These are phyloP conservation scores for Drosophila differens DNA, from an alignment of 2,888 invertebrate species.

Conservation along the genomic window DNA sequence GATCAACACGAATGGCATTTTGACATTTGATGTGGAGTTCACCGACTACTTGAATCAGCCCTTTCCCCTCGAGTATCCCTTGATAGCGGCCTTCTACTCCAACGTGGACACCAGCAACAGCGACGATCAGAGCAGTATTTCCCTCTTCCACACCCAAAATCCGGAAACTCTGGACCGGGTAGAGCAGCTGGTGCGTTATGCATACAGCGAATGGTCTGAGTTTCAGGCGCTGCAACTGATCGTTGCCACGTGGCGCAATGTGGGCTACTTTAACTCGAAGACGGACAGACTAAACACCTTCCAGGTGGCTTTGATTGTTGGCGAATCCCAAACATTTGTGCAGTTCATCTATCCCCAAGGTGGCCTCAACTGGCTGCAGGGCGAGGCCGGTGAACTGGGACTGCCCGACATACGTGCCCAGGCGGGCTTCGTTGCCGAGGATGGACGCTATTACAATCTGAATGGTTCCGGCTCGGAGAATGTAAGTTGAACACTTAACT, in stretches of 20 bases:
- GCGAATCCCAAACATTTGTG: conserved; percentile 89
- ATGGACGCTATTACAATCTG: conserved; percentile 91
- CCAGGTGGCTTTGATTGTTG: conserved; percentile 87
- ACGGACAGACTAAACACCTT: conserved; percentile 93
- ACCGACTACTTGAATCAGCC: conserved; percentile 94
- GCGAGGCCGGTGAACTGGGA: conserved; percentile 90
- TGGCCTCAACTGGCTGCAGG: conserved; percentile 97
- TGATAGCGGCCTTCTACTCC: conserved; percentile 95
- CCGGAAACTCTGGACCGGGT: conserved; percentile 88
- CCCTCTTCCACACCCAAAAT: conserved; percentile 89
- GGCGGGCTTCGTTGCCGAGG: conserved; percentile 95
- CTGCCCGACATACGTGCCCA: conserved; percentile 96
- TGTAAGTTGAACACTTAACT: conserved; percentile 84
- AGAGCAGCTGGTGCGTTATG: conserved; percentile 89
- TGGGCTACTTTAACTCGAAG: conserved; percentile 89
- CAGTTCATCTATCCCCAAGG: conserved; percentile 94
- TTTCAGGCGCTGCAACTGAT: conserved; percentile 93
- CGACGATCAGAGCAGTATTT: conserved; percentile 88
- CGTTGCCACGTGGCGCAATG: conserved; percentile 95
- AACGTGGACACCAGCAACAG: conserved; percentile 92
- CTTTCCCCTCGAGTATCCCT: conserved; percentile 94
- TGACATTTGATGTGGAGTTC: conserved; percentile 95
- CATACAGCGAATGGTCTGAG: conserved; percentile 89
- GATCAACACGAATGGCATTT: conserved; percentile 96
- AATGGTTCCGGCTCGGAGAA: conserved; percentile 97